A percentile compares a stretch with the other conserved stretches of the same genome.
phyloP scores from a whole-genome alignment of 2,797 vertebrate species.

The Platalea minor region DNA sequence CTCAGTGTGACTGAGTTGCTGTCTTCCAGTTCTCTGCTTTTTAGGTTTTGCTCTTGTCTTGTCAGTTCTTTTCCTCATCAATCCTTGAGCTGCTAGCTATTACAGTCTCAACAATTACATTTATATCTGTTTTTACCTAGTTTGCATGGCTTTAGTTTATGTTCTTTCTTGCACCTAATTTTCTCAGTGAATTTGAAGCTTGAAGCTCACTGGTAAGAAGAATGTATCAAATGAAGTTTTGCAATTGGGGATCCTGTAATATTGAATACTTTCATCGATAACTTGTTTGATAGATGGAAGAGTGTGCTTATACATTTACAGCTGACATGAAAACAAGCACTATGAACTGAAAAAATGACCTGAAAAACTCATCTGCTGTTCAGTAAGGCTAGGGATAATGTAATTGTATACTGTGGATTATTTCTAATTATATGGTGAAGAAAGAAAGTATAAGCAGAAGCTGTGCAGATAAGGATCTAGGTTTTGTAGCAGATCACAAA shows the following conservation, averaged over 20 bases:
- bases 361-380: not conserved
- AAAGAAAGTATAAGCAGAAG: not conserved
- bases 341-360: not conserved
- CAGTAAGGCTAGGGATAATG: not conserved
- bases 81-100: not conserved
- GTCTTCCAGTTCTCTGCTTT: not conserved
- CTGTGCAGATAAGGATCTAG: not conserved
- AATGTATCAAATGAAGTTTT: not conserved
- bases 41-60: not conserved
- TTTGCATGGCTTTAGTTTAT: not conserved
- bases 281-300: not conserved
- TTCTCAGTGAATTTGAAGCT: not conserved
- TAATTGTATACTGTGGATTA: not conserved
- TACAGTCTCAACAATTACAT: not conserved
- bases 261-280: not conserved
- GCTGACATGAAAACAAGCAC: not conserved
- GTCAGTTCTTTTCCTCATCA: not conserved
- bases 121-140: not conserved
- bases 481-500: not conserved
- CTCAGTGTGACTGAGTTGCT: not conserved
- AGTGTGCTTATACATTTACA: not conserved
- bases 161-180: not conserved
- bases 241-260: not conserved
- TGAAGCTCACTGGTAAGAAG: not conserved
- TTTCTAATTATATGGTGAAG: not conserved